Evolutionary conservation across 2,113 vertebrate species (phyloP).

Genomic region (Eurystomus gularis): DNA sequence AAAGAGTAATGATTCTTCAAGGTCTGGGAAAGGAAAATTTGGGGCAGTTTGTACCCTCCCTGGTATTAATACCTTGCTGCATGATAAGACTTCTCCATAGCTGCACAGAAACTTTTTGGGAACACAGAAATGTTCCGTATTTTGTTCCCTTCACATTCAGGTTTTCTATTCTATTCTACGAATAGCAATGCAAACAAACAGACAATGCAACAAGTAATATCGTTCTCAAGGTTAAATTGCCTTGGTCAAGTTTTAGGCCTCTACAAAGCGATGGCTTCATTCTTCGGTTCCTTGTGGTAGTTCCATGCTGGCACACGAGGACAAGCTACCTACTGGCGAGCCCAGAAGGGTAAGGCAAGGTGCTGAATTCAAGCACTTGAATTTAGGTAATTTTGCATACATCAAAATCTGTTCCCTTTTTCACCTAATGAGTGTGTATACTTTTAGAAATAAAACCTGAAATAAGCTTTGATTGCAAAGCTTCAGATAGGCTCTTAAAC

Average conservation of each 20-base stretch:
- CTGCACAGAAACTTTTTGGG: background rate
- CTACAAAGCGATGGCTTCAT: background rate
- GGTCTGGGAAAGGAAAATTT: background rate
- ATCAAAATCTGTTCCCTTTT: background rate
- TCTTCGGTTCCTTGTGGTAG: background rate
- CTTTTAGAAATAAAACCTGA: background rate
- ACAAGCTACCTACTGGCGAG: background rate
- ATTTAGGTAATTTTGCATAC: background rate
- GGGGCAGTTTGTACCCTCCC: background rate
- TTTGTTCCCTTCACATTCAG: background rate
- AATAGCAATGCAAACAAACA: background rate
- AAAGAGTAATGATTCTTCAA: background rate
- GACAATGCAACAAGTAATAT: background rate
- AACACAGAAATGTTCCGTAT: background rate
- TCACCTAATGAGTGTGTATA: background rate
- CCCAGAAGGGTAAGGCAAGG: background rate
- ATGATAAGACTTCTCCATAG: background rate
- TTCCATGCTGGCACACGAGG: background rate
- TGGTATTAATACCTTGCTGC: background rate
- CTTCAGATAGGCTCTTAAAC: background rate
- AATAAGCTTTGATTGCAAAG: background rate
- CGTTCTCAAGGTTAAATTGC: background rate
- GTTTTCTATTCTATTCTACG: background rate
- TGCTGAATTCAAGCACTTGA: background rate
- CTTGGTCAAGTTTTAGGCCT: background rate